These are phyloP conservation scores for Helleia helle DNA, from an alignment of 2,888 invertebrate species.

Conservation along the genomic window DNA sequence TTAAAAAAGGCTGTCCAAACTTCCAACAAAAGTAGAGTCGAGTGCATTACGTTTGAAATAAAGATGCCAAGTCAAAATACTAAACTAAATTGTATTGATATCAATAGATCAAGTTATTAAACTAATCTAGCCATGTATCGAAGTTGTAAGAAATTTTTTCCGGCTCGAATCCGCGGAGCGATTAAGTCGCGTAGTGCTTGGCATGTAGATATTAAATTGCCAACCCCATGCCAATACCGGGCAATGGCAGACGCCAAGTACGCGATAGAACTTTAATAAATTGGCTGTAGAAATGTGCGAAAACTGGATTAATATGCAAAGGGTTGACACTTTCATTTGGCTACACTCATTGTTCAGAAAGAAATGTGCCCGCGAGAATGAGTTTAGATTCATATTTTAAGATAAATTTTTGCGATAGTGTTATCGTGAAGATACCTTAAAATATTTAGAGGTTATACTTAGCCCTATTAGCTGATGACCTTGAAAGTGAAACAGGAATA, in stretches of 20 bases:
- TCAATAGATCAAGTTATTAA: conserved; percentile 7
- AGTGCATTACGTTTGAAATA: too few relatives aligned
- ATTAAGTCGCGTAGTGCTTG: conserved; percentile 54
- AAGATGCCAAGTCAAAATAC: neutral
- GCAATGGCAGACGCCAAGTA: conserved; percentile 30
- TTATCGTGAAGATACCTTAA: too few relatives aligned
- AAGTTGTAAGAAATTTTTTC: conserved; percentile 40
- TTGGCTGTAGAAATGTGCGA: conserved; percentile 9
- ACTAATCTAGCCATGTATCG: conserved; percentile 9
- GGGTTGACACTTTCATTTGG: conserved; percentile 9
- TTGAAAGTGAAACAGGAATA: too few relatives aligned
- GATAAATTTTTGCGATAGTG: too few relatives aligned
- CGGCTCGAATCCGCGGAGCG: conserved; percentile 37
- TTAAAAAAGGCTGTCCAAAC: too few relatives aligned
- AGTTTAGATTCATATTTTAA: too few relatives aligned
- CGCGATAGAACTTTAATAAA: conserved; percentile 31
- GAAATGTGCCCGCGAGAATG: too few relatives aligned
- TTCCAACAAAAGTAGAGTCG: too few relatives aligned
- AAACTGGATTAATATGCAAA: conserved; percentile 8
- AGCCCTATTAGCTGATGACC: too few relatives aligned
- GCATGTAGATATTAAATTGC: conserved; percentile 69
- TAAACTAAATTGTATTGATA: neutral
- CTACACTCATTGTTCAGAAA: neutral
- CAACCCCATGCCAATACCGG: conserved; percentile 58
- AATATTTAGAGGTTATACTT: too few relatives aligned